Percentiles rank a stretch among this genome's conserved stretches.
Evolutionary conservation across 2,888 invertebrate species (phyloP).

Genomic region (Physocephala rufipes): DNA sequence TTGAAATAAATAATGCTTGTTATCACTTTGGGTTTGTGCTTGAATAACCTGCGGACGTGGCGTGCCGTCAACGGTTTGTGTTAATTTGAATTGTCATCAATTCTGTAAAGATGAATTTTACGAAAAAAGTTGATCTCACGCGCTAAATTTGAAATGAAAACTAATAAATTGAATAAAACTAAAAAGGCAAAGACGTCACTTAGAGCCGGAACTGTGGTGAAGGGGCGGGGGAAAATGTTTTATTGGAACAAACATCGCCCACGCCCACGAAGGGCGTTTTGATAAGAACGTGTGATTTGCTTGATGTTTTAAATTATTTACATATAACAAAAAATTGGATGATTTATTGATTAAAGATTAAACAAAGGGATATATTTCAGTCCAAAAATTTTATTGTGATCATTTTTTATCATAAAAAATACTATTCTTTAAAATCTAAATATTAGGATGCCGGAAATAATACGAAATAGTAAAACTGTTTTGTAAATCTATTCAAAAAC

Average conservation of each 20-base stretch:
- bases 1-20: not conserved
- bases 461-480: too few relatives aligned
- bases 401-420: too few relatives aligned
- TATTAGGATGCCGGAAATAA: too few relatives aligned
- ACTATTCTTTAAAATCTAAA: too few relatives aligned
- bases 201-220: too few relatives aligned
- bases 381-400: not conserved
- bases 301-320: not conserved
- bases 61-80: not conserved
- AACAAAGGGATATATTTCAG: not conserved
- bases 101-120: too few relatives aligned
- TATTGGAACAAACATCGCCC: too few relatives aligned
- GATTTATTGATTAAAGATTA: not conserved
- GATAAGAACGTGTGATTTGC: not conserved
- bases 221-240: too few relatives aligned
- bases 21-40: not conserved
- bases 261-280: too few relatives aligned
- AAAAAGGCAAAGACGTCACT: too few relatives aligned
- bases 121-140: not conserved
- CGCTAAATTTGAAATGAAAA: not conserved
- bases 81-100: not conserved
- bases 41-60: slow-evolving; percentile 2
- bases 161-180: not conserved
- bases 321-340: not conserved
- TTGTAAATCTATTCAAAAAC: too few relatives aligned